Percentiles rank a stretch among this genome's conserved stretches.
phyloP scores from a whole-genome alignment of 2,113 vertebrate species.

The Tiliqua scincoides region DNA sequence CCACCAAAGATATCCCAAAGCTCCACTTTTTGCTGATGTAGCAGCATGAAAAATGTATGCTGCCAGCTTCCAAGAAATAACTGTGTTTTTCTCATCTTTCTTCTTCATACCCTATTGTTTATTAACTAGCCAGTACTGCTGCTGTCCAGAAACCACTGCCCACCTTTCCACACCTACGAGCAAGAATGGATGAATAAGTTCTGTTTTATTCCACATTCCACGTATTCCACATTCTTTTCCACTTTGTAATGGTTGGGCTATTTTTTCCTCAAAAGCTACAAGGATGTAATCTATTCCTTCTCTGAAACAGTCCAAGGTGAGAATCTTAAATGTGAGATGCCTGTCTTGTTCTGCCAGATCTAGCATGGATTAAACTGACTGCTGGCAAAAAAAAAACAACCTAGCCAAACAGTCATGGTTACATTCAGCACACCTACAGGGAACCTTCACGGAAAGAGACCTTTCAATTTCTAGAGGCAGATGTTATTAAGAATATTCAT shows the following conservation, averaged over 20 bases:
- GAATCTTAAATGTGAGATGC: neutral
- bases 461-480: conserved; percentile 24
- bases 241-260: neutral
- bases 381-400: neutral
- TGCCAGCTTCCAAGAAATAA: neutral
- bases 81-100: neutral
- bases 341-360: neutral
- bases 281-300: neutral
- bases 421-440: neutral
- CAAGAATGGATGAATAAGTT: neutral
- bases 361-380: neutral
- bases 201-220: neutral
- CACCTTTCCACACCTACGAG: fast-evolving
- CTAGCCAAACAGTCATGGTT: neutral
- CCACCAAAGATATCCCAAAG: neutral
- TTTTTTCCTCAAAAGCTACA: neutral
- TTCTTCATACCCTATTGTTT: neutral
- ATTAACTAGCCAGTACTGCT: fast-evolving
- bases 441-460: conserved; percentile 1
- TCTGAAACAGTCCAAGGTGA: neutral
- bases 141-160: fast-evolving
- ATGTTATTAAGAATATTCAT: neutral
- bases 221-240: neutral
- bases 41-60: neutral
- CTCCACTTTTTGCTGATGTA: neutral